Evolutionary conservation across 2,888 invertebrate species (phyloP), one percentile per base, ranked within the genome.

Genomic region (Trachelus iudaicus): DNA sequence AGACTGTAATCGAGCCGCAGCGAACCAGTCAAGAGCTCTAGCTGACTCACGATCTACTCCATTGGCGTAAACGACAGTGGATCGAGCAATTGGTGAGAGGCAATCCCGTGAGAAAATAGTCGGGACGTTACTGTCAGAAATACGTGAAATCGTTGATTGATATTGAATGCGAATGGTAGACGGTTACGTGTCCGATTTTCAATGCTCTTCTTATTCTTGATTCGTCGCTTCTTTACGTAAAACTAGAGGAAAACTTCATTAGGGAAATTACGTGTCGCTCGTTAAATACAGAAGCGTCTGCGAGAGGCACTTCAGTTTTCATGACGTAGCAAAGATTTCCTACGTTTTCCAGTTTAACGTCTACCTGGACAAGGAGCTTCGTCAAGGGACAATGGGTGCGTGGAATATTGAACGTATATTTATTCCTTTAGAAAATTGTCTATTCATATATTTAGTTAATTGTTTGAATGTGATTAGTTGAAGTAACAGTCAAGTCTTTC

Each of bases 11-110:
- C 78, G 76, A 76, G 79, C 79, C 73, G 81, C 56, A 56, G 56
- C 79, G 79, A 79, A 82, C 77, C 77, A 81, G 79, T 79, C 85
- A 81, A 81, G 83, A 82, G 77, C 81, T 79, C 81, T 82, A 82
- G 87, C 87, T 87, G 86, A 87, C 86, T 88, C 88, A 88, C 88
- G 87, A 87, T 88, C 83, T 80, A 35, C 40, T 73, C 69, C 84
- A 84, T 77, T 83, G 85, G 83, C 77, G 84, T 82, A 82, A 85
- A 81, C 82, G 85, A 85, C 83, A 81, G 80, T 83, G 82, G 87
- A 83, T 69, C 69, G 31, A 15, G 23, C 6, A 6, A 56, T 9
- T 23, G 56, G 23, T 9, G 2, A 2, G 56, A 56, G 23, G 23
- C 56, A 56, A 56, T 56, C 23, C 23, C 56, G 56, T 56, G 56